These are phyloP conservation scores for Caenorhabditis sp. DNA, from an alignment of 2,888 invertebrate genomes.

Conservation along the genomic window DNA sequence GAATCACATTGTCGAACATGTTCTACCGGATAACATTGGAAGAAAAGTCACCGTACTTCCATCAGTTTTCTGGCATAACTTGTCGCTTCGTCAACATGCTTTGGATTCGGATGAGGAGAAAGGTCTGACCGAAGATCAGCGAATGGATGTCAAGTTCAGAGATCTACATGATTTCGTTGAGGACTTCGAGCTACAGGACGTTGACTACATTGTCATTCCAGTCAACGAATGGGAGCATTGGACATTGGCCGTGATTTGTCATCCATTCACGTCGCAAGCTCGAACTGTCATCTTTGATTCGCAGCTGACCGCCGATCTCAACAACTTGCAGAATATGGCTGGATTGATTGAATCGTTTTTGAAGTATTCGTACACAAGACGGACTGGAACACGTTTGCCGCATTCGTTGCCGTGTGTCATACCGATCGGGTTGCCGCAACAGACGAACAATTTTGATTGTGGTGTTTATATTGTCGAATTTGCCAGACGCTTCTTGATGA, in stretches of 20 bases:
- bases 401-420: constrained; percentile 24
- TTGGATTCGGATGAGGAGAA: constrained; percentile 40
- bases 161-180: constrained; percentile 59
- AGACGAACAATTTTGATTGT: constrained; percentile 58
- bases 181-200: constrained; percentile 63
- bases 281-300: constrained; percentile 60
- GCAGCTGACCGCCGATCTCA: constrained; percentile 50
- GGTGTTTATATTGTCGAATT: constrained; percentile 64
- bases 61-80: constrained; percentile 62
- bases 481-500: constrained; percentile 58
- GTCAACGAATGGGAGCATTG: constrained; percentile 68
- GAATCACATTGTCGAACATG: constrained; percentile 64
- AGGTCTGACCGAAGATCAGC: constrained; percentile 21
- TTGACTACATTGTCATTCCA: constrained; percentile 64
- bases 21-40: constrained; percentile 54
- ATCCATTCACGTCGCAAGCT: constrained; percentile 52
- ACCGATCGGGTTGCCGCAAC: constrained; percentile 49
- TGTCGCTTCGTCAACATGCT: constrained; percentile 48
- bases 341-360: constrained; percentile 53
- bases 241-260: constrained; percentile 58
- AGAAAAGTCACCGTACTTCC: constrained; percentile 59
- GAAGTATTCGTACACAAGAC: constrained; percentile 45
- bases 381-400: constrained; percentile 30
- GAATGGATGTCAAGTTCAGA: constrained; percentile 49
- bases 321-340: constrained; percentile 52